These are phyloP conservation scores for Salarias fasciatus DNA, from an alignment of 2,797 vertebrate species.

Conservation along the genomic window DNA sequence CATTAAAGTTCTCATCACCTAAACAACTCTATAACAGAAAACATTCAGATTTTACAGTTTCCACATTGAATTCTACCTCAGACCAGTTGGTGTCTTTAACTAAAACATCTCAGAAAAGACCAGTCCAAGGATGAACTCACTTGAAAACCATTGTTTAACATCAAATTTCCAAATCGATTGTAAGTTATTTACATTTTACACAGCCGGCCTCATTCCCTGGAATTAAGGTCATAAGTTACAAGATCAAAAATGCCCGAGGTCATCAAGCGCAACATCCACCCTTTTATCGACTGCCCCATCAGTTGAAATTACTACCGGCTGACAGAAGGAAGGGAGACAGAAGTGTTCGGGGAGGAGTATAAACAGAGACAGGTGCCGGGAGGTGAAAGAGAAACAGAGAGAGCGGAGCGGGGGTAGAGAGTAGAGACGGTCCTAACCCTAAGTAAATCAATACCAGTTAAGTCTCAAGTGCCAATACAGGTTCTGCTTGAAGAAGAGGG, in stretches of 20 bases:
- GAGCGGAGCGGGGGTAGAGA: slow-evolving; percentile 29
- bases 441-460: slow-evolving; percentile 81
- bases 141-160: too few species aligned
- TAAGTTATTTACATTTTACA: too few species aligned
- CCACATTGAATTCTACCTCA: too few species aligned
- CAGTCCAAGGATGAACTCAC: too few species aligned
- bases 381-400: slow-evolving; percentile 55
- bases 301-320: slow-evolving; percentile 20
- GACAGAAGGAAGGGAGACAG: slow-evolving; percentile 24
- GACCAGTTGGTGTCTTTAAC: too few species aligned
- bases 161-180: too few species aligned
- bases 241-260: not conserved
- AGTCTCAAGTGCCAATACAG: slow-evolving; percentile 81
- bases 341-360: slow-evolving; percentile 42
- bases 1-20: too few species aligned
- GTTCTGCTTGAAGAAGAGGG: slow-evolving; percentile 77
- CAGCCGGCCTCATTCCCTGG: too few species aligned
- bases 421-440: slow-evolving; percentile 69
- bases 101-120: too few species aligned
- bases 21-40: too few species aligned
- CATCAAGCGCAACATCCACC: slow-evolving; percentile 23
- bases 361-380: slow-evolving; percentile 55
- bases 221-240: too few species aligned
- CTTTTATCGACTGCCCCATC: slow-evolving; percentile 52
- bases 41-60: too few species aligned